Base-by-base conservation (phyloP, 2,797 vertebrate species). In the Notolepis coatsorum region DNA sequence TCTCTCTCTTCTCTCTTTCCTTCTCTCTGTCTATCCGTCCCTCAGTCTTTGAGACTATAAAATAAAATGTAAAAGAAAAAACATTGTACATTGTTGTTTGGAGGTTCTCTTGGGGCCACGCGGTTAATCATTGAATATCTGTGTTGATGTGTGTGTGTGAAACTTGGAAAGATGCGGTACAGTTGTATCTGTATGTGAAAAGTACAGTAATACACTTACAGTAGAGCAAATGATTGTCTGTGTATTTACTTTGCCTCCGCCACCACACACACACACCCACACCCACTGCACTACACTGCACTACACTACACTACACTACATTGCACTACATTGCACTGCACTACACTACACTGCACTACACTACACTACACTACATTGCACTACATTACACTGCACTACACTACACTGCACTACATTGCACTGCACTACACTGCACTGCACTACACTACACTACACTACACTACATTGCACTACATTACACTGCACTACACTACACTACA, bases 201-300 rank as follows among this genome's bases (percentile, higher is more conserved):
- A 88, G 83, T 86, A 86, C 80, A 84, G 51, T 51, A 63, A 50
- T 61, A 54, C 31, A 51, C 68, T 68, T 72, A 59, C 27, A 74
- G 51, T 30, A n/a, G 41, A 69, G 18, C 24, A 55, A 54, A 21
- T 42, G 15, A 7, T 70, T 68, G 21, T 53, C 4, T 31, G 37
- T 10, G 10, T 38, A 28, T 2, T 5, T 5, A n/a, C 15, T 43
- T 59, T 43, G 1, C 13, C 25, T 18, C 9, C 27, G 5, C 6
- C 17, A 28, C 7, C 20, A n/a, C n/a, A n/a, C n/a, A n/a, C n/a
- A n/a, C n/a, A n/a, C n/a, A n/a, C n/a, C n/a, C n/a, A n/a, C n/a
- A n/a, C n/a, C n/a, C 45, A 2, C 18, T 55, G 33, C 21, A 1
- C 54, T 12, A 54, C 61, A 28, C 46, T 13, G 58, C n/a, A n/a